Percentiles rank a stretch among this genome's conserved stretches.
Conservation (phyloP, 2,888 invertebrate genomes). For the Ophion costatus region DNA sequence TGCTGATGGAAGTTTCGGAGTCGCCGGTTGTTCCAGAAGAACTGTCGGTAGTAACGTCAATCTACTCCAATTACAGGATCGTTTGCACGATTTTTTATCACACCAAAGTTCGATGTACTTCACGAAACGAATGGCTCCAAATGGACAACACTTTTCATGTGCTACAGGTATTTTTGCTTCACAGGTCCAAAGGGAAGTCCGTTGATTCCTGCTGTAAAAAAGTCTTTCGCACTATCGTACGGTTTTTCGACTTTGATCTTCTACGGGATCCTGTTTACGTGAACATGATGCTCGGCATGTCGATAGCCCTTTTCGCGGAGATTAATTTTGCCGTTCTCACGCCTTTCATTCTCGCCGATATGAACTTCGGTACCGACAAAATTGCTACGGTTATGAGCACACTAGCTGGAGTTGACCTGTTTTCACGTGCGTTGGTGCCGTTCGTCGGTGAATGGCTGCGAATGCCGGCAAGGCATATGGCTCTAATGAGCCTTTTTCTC, state of each 20-base stretch:
- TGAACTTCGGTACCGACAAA: slow-evolving; percentile 85
- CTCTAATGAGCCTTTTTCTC: slow-evolving; percentile 86
- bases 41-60: slow-evolving; percentile 56
- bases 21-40: slow-evolving; percentile 50
- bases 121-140: background rate
- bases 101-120: no score
- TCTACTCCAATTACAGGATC: slow-evolving; percentile 28
- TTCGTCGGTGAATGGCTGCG: slow-evolving; percentile 88
- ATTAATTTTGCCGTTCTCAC: slow-evolving; percentile 88
- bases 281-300: slow-evolving; percentile 88
- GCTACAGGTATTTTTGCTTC: background rate
- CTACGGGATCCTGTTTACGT: slow-evolving; percentile 88
- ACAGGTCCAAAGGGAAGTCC: slow-evolving; percentile 32
- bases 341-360: slow-evolving; percentile 88
- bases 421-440: slow-evolving; percentile 87
- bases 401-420: slow-evolving; percentile 85
- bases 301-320: slow-evolving; percentile 88
- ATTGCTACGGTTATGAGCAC: slow-evolving; percentile 88
- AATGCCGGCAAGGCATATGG: slow-evolving; percentile 87
- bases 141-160: background rate
- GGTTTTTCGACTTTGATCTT: slow-evolving; percentile 88
- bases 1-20: slow-evolving; percentile 38
- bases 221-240: slow-evolving; percentile 80
- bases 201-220: slow-evolving; percentile 38
- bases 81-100: no score